Conservation (phyloP, 2,888 invertebrate species). For the Exephanes ischioxanthus region DNA sequence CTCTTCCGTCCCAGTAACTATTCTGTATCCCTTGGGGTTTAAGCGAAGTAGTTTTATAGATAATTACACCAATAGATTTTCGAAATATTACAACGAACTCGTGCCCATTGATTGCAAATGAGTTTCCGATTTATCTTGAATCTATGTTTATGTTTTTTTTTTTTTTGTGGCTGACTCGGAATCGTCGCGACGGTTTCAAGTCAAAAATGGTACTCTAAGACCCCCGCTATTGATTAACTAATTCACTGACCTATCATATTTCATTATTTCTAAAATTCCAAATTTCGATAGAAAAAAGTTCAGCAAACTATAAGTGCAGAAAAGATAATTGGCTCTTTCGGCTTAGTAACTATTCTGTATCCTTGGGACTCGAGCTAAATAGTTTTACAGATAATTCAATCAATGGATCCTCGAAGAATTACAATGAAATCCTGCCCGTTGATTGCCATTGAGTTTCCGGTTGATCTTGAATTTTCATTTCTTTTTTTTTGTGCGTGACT, state of each 20-base stretch:
- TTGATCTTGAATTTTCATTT: slow-evolving; percentile 49
- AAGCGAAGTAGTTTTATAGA: not conserved
- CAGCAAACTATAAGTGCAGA: too few relatives aligned
- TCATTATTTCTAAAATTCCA: not conserved
- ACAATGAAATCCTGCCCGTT: not conserved
- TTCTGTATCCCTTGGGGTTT: not conserved
- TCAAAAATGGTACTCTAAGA: not conserved
- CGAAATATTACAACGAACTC: not conserved
- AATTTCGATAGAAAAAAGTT: not conserved
- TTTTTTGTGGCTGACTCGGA: not conserved
- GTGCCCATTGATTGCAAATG: slow-evolving; percentile 22
- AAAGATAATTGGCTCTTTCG: too few relatives aligned
- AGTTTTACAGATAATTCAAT: not conserved
- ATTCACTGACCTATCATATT: not conserved
- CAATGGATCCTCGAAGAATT: not conserved
- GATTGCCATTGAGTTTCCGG: slow-evolving; percentile 51
- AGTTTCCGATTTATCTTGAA: slow-evolving; percentile 52
- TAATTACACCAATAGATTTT: not conserved
- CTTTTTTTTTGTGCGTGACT: slow-evolving; percentile 42
- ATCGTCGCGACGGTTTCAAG: not conserved
- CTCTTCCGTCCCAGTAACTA: not conserved
- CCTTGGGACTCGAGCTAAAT: not conserved
- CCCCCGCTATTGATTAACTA: not conserved
- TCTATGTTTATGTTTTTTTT: slow-evolving; percentile 24
- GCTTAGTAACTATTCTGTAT: not conserved